phyloP scores from a whole-genome alignment of 2,797 vertebrate species.

The Lithobates sylvaticus region DNA sequence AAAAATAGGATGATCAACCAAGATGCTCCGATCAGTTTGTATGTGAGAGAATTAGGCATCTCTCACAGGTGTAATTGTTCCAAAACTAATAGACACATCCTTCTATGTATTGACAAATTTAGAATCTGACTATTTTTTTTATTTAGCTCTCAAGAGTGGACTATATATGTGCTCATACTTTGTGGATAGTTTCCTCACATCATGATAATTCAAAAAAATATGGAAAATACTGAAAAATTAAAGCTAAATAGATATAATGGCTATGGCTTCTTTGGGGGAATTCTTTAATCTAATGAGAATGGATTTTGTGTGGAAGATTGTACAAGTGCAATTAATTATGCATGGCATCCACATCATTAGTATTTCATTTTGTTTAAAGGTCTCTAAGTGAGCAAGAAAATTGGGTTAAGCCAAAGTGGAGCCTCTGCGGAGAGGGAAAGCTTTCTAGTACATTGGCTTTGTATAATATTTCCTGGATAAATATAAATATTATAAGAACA shows the following conservation, averaged over 20 bases:
- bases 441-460: slow-evolving; percentile 80
- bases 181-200: too few species aligned
- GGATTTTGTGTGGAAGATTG: slow-evolving; percentile 92
- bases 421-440: slow-evolving; percentile 78
- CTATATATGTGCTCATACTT: too few species aligned
- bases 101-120: too few species aligned
- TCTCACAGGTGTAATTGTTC: neutral
- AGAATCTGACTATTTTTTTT: too few species aligned
- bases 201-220: neutral
- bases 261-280: slow-evolving; percentile 81
- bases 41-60: neutral
- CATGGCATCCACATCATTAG: slow-evolving; percentile 92
- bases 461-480: slow-evolving; percentile 73
- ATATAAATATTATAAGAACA: slow-evolving; percentile 70
- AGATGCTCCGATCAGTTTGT: neutral
- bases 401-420: slow-evolving; percentile 85
- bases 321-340: slow-evolving; percentile 96
- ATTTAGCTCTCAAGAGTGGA: too few species aligned
- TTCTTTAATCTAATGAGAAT: slow-evolving; percentile 96
- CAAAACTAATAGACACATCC: neutral
- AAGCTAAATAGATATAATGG: slow-evolving; percentile 77
- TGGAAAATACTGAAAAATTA: slow-evolving; percentile 70
- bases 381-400: slow-evolving; percentile 87
- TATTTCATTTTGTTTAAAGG: slow-evolving; percentile 91
- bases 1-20: neutral